These are phyloP conservation scores for Ephydatia muelleri DNA, from an alignment of 37 sponge, comb jelly and placozoan species.

Conservation along the genomic window DNA sequence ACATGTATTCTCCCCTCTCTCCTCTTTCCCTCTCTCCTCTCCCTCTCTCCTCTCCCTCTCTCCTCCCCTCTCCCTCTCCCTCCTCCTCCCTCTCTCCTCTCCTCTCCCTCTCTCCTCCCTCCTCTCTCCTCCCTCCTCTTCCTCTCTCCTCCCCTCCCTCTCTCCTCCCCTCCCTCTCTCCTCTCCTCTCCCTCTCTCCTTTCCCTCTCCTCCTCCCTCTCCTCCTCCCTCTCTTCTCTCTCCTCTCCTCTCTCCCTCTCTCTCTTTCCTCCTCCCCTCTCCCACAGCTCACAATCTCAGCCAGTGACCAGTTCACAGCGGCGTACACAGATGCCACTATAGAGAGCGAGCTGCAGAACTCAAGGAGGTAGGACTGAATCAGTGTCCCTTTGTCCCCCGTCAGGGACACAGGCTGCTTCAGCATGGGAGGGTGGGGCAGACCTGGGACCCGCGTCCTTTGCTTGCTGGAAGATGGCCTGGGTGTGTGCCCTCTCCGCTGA, in stretches of 20 bases:
- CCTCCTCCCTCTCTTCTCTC: background rate
- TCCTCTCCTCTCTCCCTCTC: background rate
- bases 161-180: too few species aligned
- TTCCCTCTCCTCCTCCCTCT: background rate
- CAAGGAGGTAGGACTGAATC: constrained; percentile 50
- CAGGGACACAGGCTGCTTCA: constrained; percentile 52
- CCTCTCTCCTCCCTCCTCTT: too few species aligned
- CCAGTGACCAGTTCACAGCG: constrained; percentile 23
- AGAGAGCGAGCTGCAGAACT: constrained; percentile 39
- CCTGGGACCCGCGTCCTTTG: constrained; percentile 12
- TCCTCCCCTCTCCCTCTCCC: background rate
- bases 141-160: background rate
- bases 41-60: too few species aligned
- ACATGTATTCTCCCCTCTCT: too few species aligned
- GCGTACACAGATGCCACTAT: constrained; percentile 17
- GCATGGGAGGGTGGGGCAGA: constrained; percentile 51
- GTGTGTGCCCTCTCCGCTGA: constrained; percentile 37
- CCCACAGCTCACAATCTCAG: constrained; percentile 29
- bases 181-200: background rate
- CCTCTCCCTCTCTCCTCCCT: background rate
- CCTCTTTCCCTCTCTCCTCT: background rate
- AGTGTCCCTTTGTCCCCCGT: constrained; percentile 29
- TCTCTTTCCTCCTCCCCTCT: background rate
- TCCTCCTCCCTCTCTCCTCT: too few species aligned
- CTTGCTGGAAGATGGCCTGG: constrained; percentile 3